These are phyloP conservation scores for Dicaeum eximium DNA, from an alignment of 2,113 vertebrate species.

Conservation along the genomic window DNA sequence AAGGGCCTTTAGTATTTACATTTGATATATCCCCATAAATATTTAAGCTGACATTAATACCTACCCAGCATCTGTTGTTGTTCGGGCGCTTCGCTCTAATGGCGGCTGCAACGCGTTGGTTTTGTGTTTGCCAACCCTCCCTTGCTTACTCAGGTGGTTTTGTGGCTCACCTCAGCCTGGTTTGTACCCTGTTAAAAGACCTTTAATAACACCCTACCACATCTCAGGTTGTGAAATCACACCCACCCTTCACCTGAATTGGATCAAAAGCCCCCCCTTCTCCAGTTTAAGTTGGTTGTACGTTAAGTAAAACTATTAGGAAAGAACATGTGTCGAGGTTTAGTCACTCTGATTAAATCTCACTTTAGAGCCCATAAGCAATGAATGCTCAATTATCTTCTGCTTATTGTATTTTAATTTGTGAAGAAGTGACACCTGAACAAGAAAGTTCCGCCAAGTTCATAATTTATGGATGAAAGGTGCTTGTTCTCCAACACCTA, in stretches of 20 bases:
- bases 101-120: not conserved
- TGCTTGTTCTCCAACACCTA: not conserved
- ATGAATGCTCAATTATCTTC: constrained; percentile 71
- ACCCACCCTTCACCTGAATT: not conserved
- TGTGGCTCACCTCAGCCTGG: not conserved
- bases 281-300: not conserved
- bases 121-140: not conserved
- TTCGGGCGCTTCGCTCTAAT: not conserved
- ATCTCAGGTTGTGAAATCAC: not conserved
- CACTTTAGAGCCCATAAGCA: constrained; percentile 63
- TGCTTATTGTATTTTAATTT: constrained; percentile 75
- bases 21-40: constrained; percentile 53
- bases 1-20: constrained; percentile 41
- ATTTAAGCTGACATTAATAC: constrained; percentile 56
- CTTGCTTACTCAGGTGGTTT: not conserved
- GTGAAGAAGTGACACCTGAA: constrained; percentile 44
- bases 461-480: not conserved
- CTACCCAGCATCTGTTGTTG: constrained; percentile 22
- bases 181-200: not conserved
- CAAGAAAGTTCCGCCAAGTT: constrained; percentile 47
- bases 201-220: not conserved
- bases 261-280: not conserved
- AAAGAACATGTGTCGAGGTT: constrained; percentile 32
- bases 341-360: constrained; percentile 63
- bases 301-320: constrained; percentile 34